Conservation (phyloP, 92 coral and sea anemone species). For the Meandrina meandrites region DNA sequence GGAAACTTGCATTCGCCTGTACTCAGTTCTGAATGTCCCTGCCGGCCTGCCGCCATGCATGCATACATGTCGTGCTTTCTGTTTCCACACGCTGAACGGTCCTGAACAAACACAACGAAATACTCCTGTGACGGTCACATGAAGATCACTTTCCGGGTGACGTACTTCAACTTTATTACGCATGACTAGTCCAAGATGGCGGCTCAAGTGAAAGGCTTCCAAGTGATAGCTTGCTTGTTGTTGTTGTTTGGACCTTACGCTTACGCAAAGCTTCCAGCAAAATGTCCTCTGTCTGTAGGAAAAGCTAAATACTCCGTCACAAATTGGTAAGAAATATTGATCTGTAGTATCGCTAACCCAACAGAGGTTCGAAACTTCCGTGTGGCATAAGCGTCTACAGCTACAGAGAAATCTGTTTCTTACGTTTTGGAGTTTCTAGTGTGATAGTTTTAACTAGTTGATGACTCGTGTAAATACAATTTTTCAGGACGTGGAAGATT, state of each 20-base stretch:
- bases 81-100: too few species aligned
- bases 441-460: not conserved
- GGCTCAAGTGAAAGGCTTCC: conserved; percentile 50
- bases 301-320: conserved; percentile 43
- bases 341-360: not conserved
- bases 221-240: conserved; percentile 14
- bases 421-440: too few species aligned
- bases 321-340: conserved; percentile 48
- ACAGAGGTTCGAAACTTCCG: conserved; percentile 5
- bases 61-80: too few species aligned
- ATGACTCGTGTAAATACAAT: not conserved
- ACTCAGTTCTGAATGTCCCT: too few species aligned
- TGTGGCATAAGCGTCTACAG: too few species aligned
- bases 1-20: too few species aligned
- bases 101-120: too few species aligned
- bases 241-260: conserved; percentile 17
- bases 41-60: too few species aligned
- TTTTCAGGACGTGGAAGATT: conserved; percentile 68
- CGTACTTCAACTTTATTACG: conserved; percentile 40
- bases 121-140: conserved; percentile 56
- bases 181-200: conserved; percentile 88
- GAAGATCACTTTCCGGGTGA: conserved; percentile 19
- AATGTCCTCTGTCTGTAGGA: conserved; percentile 50
- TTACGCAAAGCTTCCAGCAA: conserved; percentile 38
- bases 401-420: too few species aligned